Percentiles rank a stretch among this genome's conserved stretches.
These are phyloP conservation scores for Pseudochromis fuscus DNA, from an alignment of 2,797 vertebrate species.

Conservation along the genomic window DNA sequence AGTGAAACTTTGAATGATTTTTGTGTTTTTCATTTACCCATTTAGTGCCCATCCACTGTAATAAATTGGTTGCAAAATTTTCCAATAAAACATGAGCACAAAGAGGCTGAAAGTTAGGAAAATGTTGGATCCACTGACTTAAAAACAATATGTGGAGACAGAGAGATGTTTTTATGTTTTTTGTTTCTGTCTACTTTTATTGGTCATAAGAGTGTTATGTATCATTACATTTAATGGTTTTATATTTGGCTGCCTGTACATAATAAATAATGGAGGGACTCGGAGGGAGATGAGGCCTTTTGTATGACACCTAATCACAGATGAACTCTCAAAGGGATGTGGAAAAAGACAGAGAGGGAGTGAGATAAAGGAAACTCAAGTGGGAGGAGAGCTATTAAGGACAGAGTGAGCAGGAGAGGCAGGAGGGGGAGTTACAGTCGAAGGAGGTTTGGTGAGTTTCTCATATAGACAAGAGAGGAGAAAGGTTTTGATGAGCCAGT, in stretches of 20 bases:
- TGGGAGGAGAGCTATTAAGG: conserved; percentile 1
- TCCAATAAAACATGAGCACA: too few relatives aligned
- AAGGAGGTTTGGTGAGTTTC: conserved; percentile 24
- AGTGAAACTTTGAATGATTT: too few relatives aligned
- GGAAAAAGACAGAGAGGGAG: conserved; percentile 12
- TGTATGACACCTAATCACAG: conserved; percentile 26
- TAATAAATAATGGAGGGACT: neutral
- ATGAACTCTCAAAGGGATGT: conserved; percentile 36
- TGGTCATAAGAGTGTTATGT: too few relatives aligned
- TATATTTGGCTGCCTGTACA: neutral
- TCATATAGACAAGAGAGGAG: conserved; percentile 2
- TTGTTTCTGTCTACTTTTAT: too few relatives aligned
- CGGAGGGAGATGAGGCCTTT: conserved; percentile 22
- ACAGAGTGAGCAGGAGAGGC: conserved; percentile 12
- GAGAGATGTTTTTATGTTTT: too few relatives aligned
- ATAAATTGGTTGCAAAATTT: too few relatives aligned
- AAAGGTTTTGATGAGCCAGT: conserved; percentile 37
- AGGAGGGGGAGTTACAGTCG: conserved; percentile 10
- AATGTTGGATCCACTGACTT: too few relatives aligned
- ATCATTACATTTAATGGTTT: neutral
- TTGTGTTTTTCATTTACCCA: too few relatives aligned
- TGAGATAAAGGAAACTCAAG: conserved; percentile 20
- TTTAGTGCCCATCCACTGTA: too few relatives aligned
- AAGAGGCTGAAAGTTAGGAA: too few relatives aligned
- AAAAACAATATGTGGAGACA: too few relatives aligned